Evolutionary conservation across 2,113 vertebrate genomes (phyloP).

Genomic region (Calyptomena viridis): DNA sequence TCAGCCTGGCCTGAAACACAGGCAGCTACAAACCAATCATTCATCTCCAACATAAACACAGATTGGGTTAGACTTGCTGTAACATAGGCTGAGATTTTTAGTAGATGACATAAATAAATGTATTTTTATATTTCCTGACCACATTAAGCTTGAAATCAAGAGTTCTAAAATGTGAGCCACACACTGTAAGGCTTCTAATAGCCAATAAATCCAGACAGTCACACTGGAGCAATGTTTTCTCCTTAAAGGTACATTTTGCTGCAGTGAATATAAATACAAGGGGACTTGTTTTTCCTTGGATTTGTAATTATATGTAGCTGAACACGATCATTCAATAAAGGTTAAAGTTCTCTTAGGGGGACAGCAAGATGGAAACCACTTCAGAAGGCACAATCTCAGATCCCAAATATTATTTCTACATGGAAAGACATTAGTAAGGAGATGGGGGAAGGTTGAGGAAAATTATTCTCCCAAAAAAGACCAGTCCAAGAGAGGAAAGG

Average conservation of each 20-base stretch:
- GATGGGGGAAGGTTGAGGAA: not conserved
- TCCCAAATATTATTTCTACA: constrained; percentile 43
- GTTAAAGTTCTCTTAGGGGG: constrained; percentile 31
- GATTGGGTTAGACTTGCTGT: constrained; percentile 5
- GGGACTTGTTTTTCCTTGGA: not conserved
- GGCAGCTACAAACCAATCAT: constrained; percentile 47
- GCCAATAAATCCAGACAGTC: constrained; percentile 52
- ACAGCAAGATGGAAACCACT: constrained; percentile 57
- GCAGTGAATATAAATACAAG: constrained; percentile 20
- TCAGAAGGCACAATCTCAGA: not conserved
- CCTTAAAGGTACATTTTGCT: constrained; percentile 47
- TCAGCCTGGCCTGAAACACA: constrained; percentile 31
- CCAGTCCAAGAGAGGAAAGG: not conserved
- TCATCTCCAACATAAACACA: constrained; percentile 65
- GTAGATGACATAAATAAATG: constrained; percentile 71
- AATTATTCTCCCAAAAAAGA: not conserved
- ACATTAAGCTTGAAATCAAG: constrained; percentile 56
- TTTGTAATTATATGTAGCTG: constrained; percentile 40
- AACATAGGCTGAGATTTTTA: constrained; percentile 65
- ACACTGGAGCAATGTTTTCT: constrained; percentile 65
- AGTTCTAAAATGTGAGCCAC: constrained; percentile 50
- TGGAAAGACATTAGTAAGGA: not conserved
- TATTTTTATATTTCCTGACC: constrained; percentile 69
- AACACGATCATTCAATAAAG: constrained; percentile 39
- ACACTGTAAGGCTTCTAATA: constrained; percentile 52